These are phyloP conservation scores for Onchidella celtica DNA, from an alignment of 2,888 invertebrate genomes.

Conservation along the genomic window DNA sequence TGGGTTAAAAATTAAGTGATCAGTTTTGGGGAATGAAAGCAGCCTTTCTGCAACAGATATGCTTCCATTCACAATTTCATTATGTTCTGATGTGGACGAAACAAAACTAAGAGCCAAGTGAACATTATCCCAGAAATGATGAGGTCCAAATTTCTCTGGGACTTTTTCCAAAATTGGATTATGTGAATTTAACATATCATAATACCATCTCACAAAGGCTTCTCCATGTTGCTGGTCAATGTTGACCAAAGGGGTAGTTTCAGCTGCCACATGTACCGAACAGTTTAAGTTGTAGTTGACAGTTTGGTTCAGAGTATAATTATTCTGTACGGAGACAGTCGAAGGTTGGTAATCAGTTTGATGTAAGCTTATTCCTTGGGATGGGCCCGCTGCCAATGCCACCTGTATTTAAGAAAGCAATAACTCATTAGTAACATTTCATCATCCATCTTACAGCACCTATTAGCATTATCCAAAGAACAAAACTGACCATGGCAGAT, in stretches of 20 bases:
- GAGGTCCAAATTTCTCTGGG: constrained; percentile 69
- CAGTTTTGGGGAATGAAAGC: constrained; percentile 62
- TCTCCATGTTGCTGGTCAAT: constrained; percentile 63
- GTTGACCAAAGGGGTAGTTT: neutral
- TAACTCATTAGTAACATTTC: too few relatives aligned
- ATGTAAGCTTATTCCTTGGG: too few relatives aligned
- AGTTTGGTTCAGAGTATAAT: too few relatives aligned
- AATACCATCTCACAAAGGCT: constrained; percentile 75
- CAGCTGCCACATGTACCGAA: neutral
- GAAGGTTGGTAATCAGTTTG: neutral
- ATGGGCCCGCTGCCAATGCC: too few relatives aligned
- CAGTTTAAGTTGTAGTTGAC: neutral
- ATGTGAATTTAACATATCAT: constrained; percentile 68
- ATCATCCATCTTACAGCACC: too few relatives aligned
- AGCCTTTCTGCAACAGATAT: constrained; percentile 61
- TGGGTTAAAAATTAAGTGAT: constrained; percentile 83
- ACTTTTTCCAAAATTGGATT: constrained; percentile 57
- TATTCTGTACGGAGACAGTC: too few relatives aligned
- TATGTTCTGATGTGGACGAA: constrained; percentile 40
- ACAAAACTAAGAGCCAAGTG: constrained; percentile 58
- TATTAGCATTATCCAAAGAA: too few relatives aligned
- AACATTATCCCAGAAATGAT: constrained; percentile 75
- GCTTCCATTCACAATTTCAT: constrained; percentile 61
- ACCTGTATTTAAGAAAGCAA: too few relatives aligned
- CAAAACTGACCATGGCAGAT: too few relatives aligned